Base-by-base conservation (phyloP, 2,113 vertebrate species). In the Sterrhoptilus dennistouni region DNA sequence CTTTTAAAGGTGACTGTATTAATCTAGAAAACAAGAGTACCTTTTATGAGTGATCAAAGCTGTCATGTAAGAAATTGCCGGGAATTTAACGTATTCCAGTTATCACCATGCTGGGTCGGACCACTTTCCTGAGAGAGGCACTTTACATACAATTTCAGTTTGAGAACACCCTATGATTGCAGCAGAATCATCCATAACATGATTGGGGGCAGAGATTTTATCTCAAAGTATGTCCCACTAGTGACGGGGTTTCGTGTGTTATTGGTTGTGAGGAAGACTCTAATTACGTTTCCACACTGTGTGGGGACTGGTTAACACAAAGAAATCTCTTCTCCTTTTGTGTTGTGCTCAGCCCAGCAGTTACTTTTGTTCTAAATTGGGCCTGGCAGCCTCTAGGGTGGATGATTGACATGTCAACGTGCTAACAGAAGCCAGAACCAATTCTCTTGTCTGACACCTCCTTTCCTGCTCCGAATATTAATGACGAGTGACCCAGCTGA, bases 351-450 rank as follows among this genome's bases (percentile, higher is more conserved):
- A 94, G 69, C 88, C 87, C 92, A 93, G 94, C 92, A 92, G 78
- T 83, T 91, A 86, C 82, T 93, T 89, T 87, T 97, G 89, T 95
- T 88, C 71, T 91, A 96, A 96, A 96, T 93, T 83, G 91, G 86
- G 63, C 52, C 84, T 93, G 87, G 95, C 84, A 97, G 87, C 74
- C 87, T 96, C 80, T 78, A 81, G 91, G 79, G 80, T 82, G 93
- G 94, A 70, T 93, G 89, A 90, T 52, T 97, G 95, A 94, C 89
- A 87, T 49, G 36, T 57, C 90, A 85, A 29, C 85, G 74, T 88
- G 61, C 95, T 96, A 95, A 94, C 76, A 94, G 80, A 85, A 95
- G 93, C 90, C 95, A 89, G 83, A 80, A 87, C 78, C 65, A 91
- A 84, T 87, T 93, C 92, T 92, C 80, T 81, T 40, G 92, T 96